Evolutionary conservation across 2,888 invertebrate species (phyloP).

Genomic region (Lithophane ornitopus): DNA sequence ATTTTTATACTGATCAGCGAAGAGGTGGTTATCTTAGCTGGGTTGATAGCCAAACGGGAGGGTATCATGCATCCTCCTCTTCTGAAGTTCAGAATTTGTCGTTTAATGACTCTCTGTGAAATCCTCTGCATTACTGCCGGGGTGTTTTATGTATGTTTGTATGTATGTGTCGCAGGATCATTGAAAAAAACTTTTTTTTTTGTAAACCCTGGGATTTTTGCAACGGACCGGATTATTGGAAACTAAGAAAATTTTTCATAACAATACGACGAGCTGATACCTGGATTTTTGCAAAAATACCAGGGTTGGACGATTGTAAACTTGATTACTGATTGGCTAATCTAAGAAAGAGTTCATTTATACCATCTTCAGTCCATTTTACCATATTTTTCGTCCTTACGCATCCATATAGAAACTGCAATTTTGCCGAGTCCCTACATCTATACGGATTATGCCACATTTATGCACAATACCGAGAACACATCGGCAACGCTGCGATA

Average conservation of each 20-base stretch:
- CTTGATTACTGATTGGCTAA: neutral
- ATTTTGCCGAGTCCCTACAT: conserved; percentile 1
- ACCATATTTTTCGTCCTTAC: neutral
- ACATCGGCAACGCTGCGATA: conserved; percentile 52
- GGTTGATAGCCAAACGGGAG: neutral
- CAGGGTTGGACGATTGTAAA: too few relatives aligned
- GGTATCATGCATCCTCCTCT: neutral
- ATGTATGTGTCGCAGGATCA: neutral
- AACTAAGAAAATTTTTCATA: neutral
- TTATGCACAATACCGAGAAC: conserved; percentile 57
- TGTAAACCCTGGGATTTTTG: neutral
- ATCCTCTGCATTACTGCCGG: neutral
- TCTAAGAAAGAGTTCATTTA: neutral
- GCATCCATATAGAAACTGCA: conserved; percentile 7
- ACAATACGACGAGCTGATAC: neutral
- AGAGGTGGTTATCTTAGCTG: neutral
- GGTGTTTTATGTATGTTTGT: neutral
- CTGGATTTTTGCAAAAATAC: neutral
- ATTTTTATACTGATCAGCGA: conserved; percentile 37
- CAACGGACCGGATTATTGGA: neutral
- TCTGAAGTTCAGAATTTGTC: neutral
- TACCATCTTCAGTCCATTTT: neutral
- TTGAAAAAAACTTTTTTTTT: neutral
- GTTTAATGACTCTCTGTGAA: neutral
- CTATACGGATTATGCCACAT: conserved; percentile 47